Evolutionary conservation across 2,113 vertebrate genomes (phyloP).

Genomic region (Hippocampus barbouri): DNA sequence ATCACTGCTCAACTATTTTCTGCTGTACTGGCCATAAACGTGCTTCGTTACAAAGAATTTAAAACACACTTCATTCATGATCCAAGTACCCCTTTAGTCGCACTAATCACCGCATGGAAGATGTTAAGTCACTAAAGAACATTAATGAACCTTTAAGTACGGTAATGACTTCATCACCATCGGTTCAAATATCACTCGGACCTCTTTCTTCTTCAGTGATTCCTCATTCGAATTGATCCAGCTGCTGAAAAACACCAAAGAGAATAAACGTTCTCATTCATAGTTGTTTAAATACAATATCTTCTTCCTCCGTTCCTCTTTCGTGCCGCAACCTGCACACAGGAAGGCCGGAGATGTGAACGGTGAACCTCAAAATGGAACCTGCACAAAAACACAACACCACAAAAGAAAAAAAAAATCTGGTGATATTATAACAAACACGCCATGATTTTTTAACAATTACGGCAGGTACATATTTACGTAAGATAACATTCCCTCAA

Average conservation of each 20-base stretch:
- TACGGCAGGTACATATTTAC: neutral
- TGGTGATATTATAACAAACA: neutral
- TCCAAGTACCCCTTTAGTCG: neutral
- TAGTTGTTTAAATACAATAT: neutral
- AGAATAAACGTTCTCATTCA: no score
- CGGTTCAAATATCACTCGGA: neutral
- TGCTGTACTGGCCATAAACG: neutral
- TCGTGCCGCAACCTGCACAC: neutral
- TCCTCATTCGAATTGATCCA: neutral
- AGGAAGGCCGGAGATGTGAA: neutral
- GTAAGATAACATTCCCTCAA: neutral
- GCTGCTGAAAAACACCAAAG: neutral
- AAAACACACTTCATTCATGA: neutral
- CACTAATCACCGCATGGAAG: neutral
- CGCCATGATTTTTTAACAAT: neutral
- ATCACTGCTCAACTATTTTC: no score
- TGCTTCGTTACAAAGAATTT: neutral
- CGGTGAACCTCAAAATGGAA: neutral
- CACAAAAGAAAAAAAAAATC: neutral
- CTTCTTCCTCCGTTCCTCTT: neutral
- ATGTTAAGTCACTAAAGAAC: neutral
- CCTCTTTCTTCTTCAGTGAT: neutral
- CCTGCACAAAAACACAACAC: neutral
- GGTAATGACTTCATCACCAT: constrained; percentile 1
- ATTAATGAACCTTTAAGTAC: constrained; percentile 1